Evolutionary conservation across 2,888 invertebrate species (phyloP).

Genomic region (Chymomyza caudatula): DNA sequence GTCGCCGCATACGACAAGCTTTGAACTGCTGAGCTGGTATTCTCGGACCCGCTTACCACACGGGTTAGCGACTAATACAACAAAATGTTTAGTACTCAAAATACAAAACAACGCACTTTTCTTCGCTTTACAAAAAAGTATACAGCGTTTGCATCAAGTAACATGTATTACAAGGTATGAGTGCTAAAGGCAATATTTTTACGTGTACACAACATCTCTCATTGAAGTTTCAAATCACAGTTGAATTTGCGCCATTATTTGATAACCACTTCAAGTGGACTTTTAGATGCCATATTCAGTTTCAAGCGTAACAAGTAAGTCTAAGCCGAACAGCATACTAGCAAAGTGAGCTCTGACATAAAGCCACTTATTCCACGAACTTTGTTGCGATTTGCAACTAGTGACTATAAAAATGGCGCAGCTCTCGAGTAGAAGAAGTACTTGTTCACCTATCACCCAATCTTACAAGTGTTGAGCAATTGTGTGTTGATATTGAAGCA

Average conservation of each 20-base stretch:
- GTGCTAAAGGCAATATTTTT: too few relatives aligned
- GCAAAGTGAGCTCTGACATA: background rate
- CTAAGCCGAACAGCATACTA: constrained; percentile 2
- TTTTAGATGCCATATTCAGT: constrained; percentile 85
- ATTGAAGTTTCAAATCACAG: too few relatives aligned
- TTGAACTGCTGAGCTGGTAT: too few relatives aligned
- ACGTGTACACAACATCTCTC: too few relatives aligned
- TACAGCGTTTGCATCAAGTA: too few relatives aligned
- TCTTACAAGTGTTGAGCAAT: constrained; percentile 83
- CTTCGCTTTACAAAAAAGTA: constrained; percentile 53
- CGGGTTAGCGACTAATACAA: background rate
- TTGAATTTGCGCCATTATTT: too few relatives aligned
- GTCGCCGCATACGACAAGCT: too few relatives aligned
- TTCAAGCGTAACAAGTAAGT: constrained; percentile 87
- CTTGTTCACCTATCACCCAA: constrained; percentile 82
- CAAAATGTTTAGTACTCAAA: constrained; percentile 56
- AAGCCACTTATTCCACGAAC: background rate
- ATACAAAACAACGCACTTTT: constrained; percentile 53
- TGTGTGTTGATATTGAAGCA: constrained; percentile 82
- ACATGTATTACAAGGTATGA: too few relatives aligned
- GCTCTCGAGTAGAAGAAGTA: constrained; percentile 86
- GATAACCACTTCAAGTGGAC: constrained; percentile 43
- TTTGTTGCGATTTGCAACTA: constrained; percentile 39
- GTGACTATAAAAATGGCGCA: constrained; percentile 88
- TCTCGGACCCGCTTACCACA: too few relatives aligned